Base-by-base conservation (phyloP, 2,888 invertebrate species). In the Drosophila mettleri region DNA sequence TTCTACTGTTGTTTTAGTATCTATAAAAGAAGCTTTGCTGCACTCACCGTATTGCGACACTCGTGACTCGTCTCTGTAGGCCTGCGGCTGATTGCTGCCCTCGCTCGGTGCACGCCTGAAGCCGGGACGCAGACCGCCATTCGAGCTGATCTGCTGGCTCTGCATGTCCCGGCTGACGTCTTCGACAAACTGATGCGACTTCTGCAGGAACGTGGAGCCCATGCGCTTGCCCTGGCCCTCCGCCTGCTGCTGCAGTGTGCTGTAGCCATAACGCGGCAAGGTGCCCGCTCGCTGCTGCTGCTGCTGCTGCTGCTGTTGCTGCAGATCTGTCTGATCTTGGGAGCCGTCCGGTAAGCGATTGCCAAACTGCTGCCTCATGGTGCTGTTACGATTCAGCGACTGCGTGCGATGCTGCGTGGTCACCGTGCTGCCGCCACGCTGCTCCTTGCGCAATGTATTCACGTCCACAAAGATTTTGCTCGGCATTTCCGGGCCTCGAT, bases 31-130 rank as follows among this genome's bases (percentile, higher is more conserved):
- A 22, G 10, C 6, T 34, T 18, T 1, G 34, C 14, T 14, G 45
- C n/a, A 93, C 94, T 94, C 93, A 95, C 95, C 95, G 90, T 95
- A 95, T 92, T 95, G 94, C 45, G 95, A 94, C 41, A 95, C 93
- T 84, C 95, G 93, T n/a, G 94, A 93, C 84, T 95, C 95, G 89
- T 95, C 95, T 69, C 95, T 93, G 89, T 95, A 95, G 14, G 95
- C 94, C 88, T 95, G 95, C n/a, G 95, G 94, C 75, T 89, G 90
- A 48, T 85, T 91, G 58, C 91, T 94, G 54, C 92, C 92, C 65
- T 93, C 92, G 66, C 92, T 91, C 74, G 91, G 91, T 3, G 91
- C 92, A 24, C 84, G 89, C 58, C 76, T 92, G 86, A 89, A 93
- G 89, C 88, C 93, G 73, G 83, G 91, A 85, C 92, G 84, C 0